Base-by-base conservation (phyloP, 2,888 invertebrate genomes). In the Ophion slaviceki region DNA sequence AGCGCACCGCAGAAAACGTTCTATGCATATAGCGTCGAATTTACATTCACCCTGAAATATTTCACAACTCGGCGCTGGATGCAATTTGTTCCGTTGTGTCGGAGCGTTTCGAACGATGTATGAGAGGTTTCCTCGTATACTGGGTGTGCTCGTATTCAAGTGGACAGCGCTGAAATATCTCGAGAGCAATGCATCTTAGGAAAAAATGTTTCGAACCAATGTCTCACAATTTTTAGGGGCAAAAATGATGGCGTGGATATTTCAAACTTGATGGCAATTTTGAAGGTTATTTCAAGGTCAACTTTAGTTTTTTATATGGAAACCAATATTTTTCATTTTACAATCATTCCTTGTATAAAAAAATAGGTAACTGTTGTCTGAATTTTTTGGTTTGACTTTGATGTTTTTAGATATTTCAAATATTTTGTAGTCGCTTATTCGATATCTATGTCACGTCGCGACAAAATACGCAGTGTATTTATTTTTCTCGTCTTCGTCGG, bases 11-110 rank as follows among this genome's bases (percentile, higher is more conserved):
- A 71, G 74, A 78, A 81, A 70, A 62, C 45, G 53, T 28, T 62
- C 17, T 40, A 70, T 78, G 66, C 79, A 28, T 75, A 74, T 36
- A 61, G 83, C 82, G 45, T 84, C 86, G 87, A 90, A 91, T 91
- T 91, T 90, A 89, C 89, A 91, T 90, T 89, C 89, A 84, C 87
- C 84, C 86, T 71, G 88, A 87, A 90, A 92, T 90, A 90, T 91
- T 88, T 89, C 88, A 84, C 88, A 87, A 88, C 84, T 80, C 81
- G 82, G 80, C 68, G 80, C 85, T 86, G 81, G 88, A 87, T 87
- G 88, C 89, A 90, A 91, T 92, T 91, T 90, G 90, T 91, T 91
- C 88, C 88, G 88, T 89, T 89, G 84, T 80, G 87, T 87, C 87
- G 83, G 64, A 79, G 84, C 67, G 24, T 74, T 61, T 61, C 76